Evolutionary conservation across 2,113 vertebrate species (phyloP), one percentile per base, ranked within the genome.

Genomic region (Casuarius casuarius): DNA sequence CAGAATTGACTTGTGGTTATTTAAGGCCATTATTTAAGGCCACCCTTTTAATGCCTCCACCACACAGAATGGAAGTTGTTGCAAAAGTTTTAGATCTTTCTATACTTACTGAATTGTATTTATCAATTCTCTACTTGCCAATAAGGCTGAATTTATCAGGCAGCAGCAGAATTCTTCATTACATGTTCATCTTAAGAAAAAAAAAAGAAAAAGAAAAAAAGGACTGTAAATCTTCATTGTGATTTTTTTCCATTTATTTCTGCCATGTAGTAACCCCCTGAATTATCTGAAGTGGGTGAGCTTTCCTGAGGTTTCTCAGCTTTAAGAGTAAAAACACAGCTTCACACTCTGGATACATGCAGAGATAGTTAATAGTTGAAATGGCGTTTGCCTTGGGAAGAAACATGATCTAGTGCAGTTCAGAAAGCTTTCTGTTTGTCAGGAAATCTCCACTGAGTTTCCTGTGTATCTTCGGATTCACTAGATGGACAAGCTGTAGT

Each of bases 1-100:
- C 44, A 94, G 59, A 84, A 85, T 68, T 33, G 91, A 58, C 70
- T 88, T 92, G 72, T 42, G 75, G 73, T 49, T 89, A 80, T 48
- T 80, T 54, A 46, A 91, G 71, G 59, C 59, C 49, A 66, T 49
- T 89, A 80, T 48, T 80, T 54, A 46, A 91, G 71, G 59, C 59
- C 49, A 66, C 33, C 10, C 5, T 84, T 89, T 77, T 73, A 74
- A 78, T 94, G 90, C 61, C 6, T 62, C 26, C 35, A 67, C 25
- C 52, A 78, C 28, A 83, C 35, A 58, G 58, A 92, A 79, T 58
- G 44, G 70, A 87, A 79, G 25, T 49, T 26, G 10, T 93, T 95
- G 80, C 44, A 10, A 23, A 82, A 72, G 20, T 70, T 65, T 75
- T 70, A 10, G 72, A 10, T 82, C 46, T 90, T 90, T 62, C 22